Base-by-base conservation (phyloP, 2,888 invertebrate species). In the Hyles lineata region DNA sequence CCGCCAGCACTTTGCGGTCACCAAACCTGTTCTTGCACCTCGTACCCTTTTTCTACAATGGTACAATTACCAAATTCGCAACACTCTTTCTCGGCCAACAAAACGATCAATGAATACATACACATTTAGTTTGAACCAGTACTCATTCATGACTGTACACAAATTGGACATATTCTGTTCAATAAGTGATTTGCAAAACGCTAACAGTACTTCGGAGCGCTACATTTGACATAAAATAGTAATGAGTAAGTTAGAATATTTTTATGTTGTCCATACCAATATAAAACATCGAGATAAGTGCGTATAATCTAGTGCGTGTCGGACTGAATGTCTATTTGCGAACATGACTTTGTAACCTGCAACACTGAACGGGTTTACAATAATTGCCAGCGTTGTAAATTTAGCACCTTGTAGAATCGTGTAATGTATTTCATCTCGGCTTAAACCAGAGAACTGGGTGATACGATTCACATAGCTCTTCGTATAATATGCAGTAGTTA, bases 21-120 rank as follows among this genome's bases (percentile, higher is more conserved):
- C 84, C 85, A 89, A 92, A 92, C 93, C 91, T 89, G 92, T 92
- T 92, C 88, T 87, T 87, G 81, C 82, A 80, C 78, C 79, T 82
- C 83, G 83, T 89, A 88, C 89, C 90, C 90, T 90, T 88, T 89
- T 89, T 87, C 83, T 86, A 82, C 80, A 79, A 78, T 82, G 82
- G 83, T 86, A 86, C 83, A 87, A 87, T 86, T 84, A 83, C 82
- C 84, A 81, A 89, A 90, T 87, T 86, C 78, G 85, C 87, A 83
- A 83, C 80, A 76, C 82, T 77, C 74, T 78, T 74, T 74, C 75
- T 74, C 62, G 55, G 75, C 62, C 72, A 74, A 59, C 69, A 55
- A 74, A 72, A 35, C 43, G 15, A 50, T 21, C 60, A 60, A 25
- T 60, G 25, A 8, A 23, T 59, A 59, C 21, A 58, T 21, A 25